Conservation (phyloP, 2,113 vertebrate genomes). For the Laterallus jamaicensis region DNA sequence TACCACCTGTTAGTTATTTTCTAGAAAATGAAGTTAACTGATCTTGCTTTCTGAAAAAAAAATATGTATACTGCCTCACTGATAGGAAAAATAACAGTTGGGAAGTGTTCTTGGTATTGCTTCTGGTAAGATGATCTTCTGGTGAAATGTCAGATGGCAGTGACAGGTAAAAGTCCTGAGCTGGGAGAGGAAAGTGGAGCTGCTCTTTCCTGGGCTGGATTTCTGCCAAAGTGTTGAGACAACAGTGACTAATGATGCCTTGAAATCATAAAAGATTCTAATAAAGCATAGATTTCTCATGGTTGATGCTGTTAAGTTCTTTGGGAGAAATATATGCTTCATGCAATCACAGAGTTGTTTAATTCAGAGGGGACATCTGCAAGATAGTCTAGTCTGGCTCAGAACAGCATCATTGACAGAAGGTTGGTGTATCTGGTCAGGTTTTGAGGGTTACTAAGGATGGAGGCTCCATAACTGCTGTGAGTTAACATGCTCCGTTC, state of each 20-base stretch:
- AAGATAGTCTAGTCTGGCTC: not conserved
- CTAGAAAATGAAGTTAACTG: not conserved
- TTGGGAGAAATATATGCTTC: not conserved
- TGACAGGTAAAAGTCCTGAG: not conserved
- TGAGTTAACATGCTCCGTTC: not conserved
- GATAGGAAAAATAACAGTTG: not conserved
- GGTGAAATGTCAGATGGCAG: not conserved
- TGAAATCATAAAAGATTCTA: not conserved
- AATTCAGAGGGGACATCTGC: not conserved
- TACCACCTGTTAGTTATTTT: not conserved
- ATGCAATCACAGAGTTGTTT: not conserved
- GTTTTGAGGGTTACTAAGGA: not conserved
- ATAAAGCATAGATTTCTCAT: not conserved
- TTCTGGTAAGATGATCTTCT: not conserved
- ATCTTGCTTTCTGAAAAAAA: not conserved
- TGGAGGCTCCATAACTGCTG: not conserved
- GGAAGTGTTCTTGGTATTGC: not conserved
- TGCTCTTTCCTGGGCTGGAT: not conserved
- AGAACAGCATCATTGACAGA: not conserved
- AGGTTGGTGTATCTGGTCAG: rapidly evolving
- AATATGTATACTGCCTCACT: not conserved
- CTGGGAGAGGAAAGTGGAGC: not conserved
- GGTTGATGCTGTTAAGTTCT: rapidly evolving
- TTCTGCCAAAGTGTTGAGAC: not conserved
- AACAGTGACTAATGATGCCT: not conserved